These are phyloP conservation scores for Agrotis puta DNA, from an alignment of 2,888 invertebrate genomes.

Conservation along the genomic window DNA sequence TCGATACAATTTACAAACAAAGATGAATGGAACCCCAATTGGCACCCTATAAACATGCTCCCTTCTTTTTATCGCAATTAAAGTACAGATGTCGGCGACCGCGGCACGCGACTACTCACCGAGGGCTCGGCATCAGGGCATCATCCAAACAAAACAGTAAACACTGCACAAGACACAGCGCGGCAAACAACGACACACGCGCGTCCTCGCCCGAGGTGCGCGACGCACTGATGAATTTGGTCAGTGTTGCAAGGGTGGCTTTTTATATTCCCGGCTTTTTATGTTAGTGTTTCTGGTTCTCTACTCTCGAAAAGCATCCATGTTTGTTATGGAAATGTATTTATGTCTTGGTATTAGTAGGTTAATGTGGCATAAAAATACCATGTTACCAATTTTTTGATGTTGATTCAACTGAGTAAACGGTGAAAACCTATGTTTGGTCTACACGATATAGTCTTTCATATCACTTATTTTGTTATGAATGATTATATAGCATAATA, in stretches of 20 bases:
- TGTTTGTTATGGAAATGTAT: neutral
- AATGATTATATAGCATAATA: too few relatives aligned
- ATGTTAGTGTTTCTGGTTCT: neutral
- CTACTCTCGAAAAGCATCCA: neutral
- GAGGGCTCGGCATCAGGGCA: constrained; percentile 50
- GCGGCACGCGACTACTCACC: constrained; percentile 66
- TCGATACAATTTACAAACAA: constrained; percentile 49
- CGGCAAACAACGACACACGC: constrained; percentile 45
- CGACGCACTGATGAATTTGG: constrained; percentile 74
- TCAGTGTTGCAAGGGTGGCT: constrained; percentile 45
- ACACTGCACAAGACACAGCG: constrained; percentile 57
- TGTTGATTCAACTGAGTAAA: constrained; percentile 12
- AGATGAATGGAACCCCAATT: constrained; percentile 37
- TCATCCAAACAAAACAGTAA: constrained; percentile 61
- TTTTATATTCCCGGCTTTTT: constrained; percentile 18
- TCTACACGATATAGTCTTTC: neutral
- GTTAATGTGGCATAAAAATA: neutral
- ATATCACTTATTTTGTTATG: neutral
- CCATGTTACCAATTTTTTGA: neutral
- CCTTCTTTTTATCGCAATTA: constrained; percentile 58
- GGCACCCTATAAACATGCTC: constrained; percentile 52
- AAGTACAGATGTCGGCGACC: constrained; percentile 62
- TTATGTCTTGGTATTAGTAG: neutral
- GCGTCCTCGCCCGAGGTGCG: constrained; percentile 64
- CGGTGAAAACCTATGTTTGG: neutral